Conservation (phyloP, 2,888 invertebrate species). For the Hyppa rectilinea region DNA sequence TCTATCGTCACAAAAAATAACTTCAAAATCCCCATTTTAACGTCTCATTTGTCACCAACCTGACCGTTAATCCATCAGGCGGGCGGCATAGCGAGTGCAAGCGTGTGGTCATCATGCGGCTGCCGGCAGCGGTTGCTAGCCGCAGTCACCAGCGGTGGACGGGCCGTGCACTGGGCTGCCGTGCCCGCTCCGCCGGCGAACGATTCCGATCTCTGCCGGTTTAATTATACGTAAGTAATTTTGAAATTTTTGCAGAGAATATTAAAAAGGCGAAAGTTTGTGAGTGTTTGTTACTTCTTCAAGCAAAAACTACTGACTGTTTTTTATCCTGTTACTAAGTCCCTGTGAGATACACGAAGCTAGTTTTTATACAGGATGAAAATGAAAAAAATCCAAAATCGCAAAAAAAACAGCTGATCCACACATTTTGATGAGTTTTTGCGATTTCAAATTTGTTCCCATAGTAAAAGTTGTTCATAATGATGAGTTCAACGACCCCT, state of each 20-base stretch:
- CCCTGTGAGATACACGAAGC: no score
- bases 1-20: background rate
- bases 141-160: constrained; percentile 92
- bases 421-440: no score
- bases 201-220: constrained; percentile 87
- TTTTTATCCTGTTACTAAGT: no score
- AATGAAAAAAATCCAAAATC: no score
- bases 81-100: constrained; percentile 91
- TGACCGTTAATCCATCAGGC: constrained; percentile 83
- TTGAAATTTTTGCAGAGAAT: background rate
- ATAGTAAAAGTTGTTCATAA: no score
- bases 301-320: no score
- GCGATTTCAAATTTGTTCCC: no score
- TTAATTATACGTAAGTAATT: constrained; percentile 85
- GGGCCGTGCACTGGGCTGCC: constrained; percentile 92
- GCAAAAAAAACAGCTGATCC: no score
- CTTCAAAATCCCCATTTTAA: constrained; percentile 6
- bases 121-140: constrained; percentile 92
- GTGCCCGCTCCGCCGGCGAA: constrained; percentile 88
- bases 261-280: no score
- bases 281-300: no score
- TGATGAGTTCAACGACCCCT: no score
- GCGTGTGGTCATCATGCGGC: constrained; percentile 92
- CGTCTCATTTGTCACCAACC: constrained; percentile 13
- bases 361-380: no score